Percentiles rank a stretch among this genome's conserved stretches.
Conservation (phyloP, 2,888 invertebrate species). For the Drosophila borealis region DNA sequence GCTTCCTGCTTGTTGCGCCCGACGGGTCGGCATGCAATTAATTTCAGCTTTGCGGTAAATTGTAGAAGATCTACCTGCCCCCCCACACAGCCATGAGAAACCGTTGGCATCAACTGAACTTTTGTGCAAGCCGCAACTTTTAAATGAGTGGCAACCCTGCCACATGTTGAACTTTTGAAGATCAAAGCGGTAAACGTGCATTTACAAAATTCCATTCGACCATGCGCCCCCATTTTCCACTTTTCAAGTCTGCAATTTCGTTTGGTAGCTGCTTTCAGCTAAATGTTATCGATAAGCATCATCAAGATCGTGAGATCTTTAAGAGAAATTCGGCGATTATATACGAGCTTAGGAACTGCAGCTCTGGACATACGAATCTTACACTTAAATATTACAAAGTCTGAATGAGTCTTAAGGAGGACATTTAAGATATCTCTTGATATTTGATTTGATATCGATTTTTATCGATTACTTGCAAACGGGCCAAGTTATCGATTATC, state of each 20-base stretch:
- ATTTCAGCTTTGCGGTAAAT: constrained; percentile 39
- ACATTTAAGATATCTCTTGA: too few species aligned
- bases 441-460: too few species aligned
- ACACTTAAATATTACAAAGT: too few species aligned
- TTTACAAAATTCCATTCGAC: not conserved
- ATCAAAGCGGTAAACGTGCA: constrained; percentile 12
- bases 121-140: not conserved
- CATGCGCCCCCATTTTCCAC: not conserved
- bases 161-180: not conserved
- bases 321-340: too few species aligned
- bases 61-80: constrained; percentile 11
- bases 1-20: constrained; percentile 22
- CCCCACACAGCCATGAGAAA: constrained; percentile 9
- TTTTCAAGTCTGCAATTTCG: not conserved
- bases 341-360: too few species aligned
- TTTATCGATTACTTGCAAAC: too few species aligned
- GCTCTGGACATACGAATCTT: too few species aligned
- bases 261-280: not conserved
- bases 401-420: too few species aligned
- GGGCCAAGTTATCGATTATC: too few species aligned
- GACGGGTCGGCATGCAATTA: constrained; percentile 31
- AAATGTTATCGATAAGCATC: not conserved
- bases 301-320: too few species aligned
- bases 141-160: constrained; percentile 2
- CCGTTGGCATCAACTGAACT: constrained; percentile 4